phyloP scores from a whole-genome alignment of 2,113 vertebrate genomes.

The Bufo gargarizans region DNA sequence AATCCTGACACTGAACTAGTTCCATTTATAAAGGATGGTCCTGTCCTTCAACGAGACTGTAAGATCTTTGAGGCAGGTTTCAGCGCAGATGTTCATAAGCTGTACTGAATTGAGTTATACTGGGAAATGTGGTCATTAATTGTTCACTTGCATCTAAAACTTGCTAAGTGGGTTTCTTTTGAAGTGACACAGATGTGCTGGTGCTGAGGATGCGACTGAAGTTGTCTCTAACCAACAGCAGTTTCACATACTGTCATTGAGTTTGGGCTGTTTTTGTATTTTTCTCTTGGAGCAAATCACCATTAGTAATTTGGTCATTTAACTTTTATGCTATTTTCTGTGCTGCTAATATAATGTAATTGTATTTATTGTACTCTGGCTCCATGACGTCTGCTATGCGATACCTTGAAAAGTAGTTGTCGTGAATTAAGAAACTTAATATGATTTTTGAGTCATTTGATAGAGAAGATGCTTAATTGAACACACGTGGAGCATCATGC shows the following conservation, averaged over 20 bases:
- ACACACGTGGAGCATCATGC: too few relatives aligned
- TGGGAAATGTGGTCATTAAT: slow-evolving; percentile 15
- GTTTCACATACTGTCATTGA: slow-evolving; percentile 11
- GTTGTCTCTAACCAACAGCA: neutral
- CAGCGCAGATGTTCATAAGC: slow-evolving; percentile 11
- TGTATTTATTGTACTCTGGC: neutral
- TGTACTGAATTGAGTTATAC: neutral
- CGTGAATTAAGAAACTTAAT: neutral
- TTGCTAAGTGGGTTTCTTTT: slow-evolving; percentile 14
- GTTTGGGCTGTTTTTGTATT: neutral
- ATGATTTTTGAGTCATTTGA: neutral
- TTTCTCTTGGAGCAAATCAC: neutral
- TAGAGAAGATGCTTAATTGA: neutral
- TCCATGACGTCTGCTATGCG: neutral
- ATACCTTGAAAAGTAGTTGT: neutral
- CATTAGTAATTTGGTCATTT: neutral
- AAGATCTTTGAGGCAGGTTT: slow-evolving; percentile 9
- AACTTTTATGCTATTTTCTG: neutral
- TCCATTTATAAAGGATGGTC: slow-evolving; percentile 9
- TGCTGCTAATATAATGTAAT: neutral
- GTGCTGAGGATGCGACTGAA: neutral
- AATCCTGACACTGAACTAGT: neutral
- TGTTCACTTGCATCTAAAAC: neutral
- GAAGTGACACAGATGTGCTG: slow-evolving; percentile 23
- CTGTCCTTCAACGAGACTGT: neutral